Base-by-base conservation (phyloP, 1,140 invertebrate species). In the Hyphantria cunea region DNA sequence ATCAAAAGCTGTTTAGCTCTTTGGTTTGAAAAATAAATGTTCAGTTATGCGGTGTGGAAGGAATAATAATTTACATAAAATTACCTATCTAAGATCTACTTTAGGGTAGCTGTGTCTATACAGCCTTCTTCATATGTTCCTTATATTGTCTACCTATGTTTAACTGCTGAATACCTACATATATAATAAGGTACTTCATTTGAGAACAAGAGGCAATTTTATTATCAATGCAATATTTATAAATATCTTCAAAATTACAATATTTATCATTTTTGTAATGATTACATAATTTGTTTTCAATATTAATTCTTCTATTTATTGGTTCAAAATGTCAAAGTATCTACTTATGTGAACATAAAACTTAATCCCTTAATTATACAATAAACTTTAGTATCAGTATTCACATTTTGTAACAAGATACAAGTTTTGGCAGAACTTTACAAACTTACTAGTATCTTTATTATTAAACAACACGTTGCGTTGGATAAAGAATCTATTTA, bases 1-100 rank as follows among this genome's bases (percentile, higher is more conserved):
- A 70, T 71, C 54, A 72, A 76, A 75, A 54, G 58, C 61, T 61
- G 64, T 76, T 72, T 68, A 78, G 75, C 70, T 68, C n/a, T 68
- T 41, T 6, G 17, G 17, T 34, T 52, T 58, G 11, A 25, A n/a
- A 17, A 32, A 47, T 17, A n/a, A 47, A 56, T 15, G 11, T 44
- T 12, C 8, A 4, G 3, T 37, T 37, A 10, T 8, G 8, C 34
- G 34, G 34, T 10, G 34, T 37, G 17, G 17, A 25, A 44, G 12
- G 41, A 44, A 13, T 44, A n/a, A 13, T 44, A 44, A 13, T 44
- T 44, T 44, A 44, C 6, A 25, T 25, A 25, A 25, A 44, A 44
- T 44, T 44, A 44, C 41, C 41, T 44, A 44, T 44, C 41, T 44
- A 44, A 44, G 10, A 44, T n/a, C 41, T 44, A 44, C 41, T 44